These are phyloP conservation scores for Mesochorus sp. DNA, from an alignment of 2,888 invertebrate genomes.

Conservation along the genomic window DNA sequence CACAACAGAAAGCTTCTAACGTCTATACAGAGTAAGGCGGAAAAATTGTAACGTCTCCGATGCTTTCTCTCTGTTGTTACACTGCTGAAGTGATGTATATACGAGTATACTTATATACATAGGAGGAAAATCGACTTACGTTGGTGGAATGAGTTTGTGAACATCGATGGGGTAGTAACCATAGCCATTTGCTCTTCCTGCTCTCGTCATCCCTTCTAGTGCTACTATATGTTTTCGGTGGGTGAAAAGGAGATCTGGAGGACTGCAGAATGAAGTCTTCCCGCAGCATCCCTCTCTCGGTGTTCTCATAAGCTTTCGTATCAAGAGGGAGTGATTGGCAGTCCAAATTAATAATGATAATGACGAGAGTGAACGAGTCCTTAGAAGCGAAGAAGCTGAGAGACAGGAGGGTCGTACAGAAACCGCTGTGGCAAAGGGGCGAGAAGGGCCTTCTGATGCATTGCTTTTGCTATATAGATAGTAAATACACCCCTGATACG, in stretches of 20 bases:
- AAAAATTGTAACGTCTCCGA: constrained; percentile 64
- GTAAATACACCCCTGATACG: constrained; percentile 23
- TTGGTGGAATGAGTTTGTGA: constrained; percentile 38
- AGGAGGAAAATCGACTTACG: constrained; percentile 53
- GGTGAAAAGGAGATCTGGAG: constrained; percentile 9
- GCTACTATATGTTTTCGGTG: not conserved
- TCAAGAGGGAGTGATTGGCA: constrained; percentile 61
- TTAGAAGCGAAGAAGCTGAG: constrained; percentile 34
- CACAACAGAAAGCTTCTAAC: constrained; percentile 39
- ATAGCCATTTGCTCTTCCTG: constrained; percentile 55
- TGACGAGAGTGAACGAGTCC: constrained; percentile 55
- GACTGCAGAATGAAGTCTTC: constrained; percentile 48
- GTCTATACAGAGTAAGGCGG: constrained; percentile 42
- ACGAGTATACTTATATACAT: not conserved
- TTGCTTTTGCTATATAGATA: not conserved
- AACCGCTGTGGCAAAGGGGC: not conserved
- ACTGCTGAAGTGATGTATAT: constrained; percentile 5
- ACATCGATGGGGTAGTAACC: constrained; percentile 55
- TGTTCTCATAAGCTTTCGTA: constrained; percentile 38
- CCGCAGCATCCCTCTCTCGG: constrained; percentile 45
- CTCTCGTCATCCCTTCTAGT: constrained; percentile 6
- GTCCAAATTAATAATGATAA: constrained; percentile 69
- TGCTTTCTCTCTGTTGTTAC: constrained; percentile 31
- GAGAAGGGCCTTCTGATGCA: constrained; percentile 42
- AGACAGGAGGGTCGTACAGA: constrained; percentile 46